phyloP scores from a whole-genome alignment of 2,888 invertebrate genomes.

The Odontocolon sp. region DNA sequence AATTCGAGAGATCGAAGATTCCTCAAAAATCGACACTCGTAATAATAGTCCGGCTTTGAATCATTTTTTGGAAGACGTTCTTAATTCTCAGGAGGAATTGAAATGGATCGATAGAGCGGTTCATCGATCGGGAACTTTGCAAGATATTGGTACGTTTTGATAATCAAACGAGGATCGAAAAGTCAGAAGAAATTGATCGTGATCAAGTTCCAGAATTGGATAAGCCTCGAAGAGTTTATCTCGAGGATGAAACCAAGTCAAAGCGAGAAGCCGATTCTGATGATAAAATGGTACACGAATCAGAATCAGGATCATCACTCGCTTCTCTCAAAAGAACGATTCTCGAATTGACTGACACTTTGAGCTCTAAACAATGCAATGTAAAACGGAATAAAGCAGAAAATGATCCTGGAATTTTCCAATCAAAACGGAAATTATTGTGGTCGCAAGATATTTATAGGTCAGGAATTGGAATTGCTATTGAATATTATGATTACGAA shows the following conservation, averaged over 20 bases:
- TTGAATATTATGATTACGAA: conserved; percentile 74
- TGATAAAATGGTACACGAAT: no score
- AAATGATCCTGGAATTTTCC: not conserved
- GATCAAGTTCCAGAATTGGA: not conserved
- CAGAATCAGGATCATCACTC: conserved; percentile 55
- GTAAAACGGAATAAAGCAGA: not conserved
- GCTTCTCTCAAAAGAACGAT: conserved; percentile 68
- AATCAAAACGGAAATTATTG: conserved; percentile 56
- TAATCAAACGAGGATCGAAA: no score
- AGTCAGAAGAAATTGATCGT: no score
- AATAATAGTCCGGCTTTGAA: conserved; percentile 65
- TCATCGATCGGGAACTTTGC: conserved; percentile 40
- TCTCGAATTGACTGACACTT: conserved; percentile 64
- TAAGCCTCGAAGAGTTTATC: conserved; percentile 42
- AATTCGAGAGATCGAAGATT: no score
- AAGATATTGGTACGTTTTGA: not conserved
- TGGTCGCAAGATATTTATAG: conserved; percentile 37
- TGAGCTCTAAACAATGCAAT: conserved; percentile 39
- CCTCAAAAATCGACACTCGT: conserved; percentile 31
- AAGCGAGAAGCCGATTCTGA: conserved; percentile 51
- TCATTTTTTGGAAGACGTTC: conserved; percentile 70
- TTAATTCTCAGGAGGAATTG: conserved; percentile 70
- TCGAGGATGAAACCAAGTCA: conserved; percentile 54
- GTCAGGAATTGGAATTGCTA: conserved; percentile 45
- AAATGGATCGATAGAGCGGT: conserved; percentile 73